Conservation (phyloP, 1,140 invertebrate species). For the Papilio polyxenes region DNA sequence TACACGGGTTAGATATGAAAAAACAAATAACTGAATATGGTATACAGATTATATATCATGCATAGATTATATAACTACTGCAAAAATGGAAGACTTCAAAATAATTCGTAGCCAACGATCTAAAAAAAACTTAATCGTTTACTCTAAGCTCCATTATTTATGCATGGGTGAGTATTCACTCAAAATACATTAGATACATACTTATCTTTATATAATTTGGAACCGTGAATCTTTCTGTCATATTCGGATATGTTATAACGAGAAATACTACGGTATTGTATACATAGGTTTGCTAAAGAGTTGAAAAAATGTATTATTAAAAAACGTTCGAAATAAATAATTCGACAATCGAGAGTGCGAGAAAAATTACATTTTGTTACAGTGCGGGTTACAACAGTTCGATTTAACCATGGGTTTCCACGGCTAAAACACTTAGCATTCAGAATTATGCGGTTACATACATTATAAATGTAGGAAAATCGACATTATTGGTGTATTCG, state of each 20-base stretch:
- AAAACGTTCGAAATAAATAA: slow-evolving; percentile 34
- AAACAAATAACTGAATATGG: slow-evolving; percentile 45
- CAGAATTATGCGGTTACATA: too few relatives aligned
- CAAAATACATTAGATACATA: slow-evolving; percentile 38
- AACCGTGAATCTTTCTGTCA: slow-evolving; percentile 35
- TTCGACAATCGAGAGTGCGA: slow-evolving; percentile 37
- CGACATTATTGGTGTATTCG: too few relatives aligned
- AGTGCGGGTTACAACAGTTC: slow-evolving; percentile 29
- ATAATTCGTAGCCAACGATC: slow-evolving; percentile 79
- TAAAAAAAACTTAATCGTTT: slow-evolving; percentile 51
- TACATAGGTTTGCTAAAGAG: slow-evolving; percentile 37
- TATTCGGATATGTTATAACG: slow-evolving; percentile 31
- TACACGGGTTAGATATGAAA: slow-evolving; percentile 49
- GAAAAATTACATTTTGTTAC: slow-evolving; percentile 38
- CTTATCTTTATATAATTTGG: slow-evolving; percentile 38
- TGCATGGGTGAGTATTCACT: slow-evolving; percentile 35
- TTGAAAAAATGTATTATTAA: slow-evolving; percentile 31
- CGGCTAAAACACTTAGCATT: not conserved
- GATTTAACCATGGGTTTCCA: not conserved
- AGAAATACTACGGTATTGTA: slow-evolving; percentile 36
- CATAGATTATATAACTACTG: slow-evolving; percentile 54
- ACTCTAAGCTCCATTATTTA: slow-evolving; percentile 38
- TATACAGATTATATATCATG: slow-evolving; percentile 49
- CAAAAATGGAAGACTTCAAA: slow-evolving; percentile 76
- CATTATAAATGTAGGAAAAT: too few relatives aligned